Percentiles rank a stretch among this genome's conserved stretches.
These are phyloP conservation scores for Amphiprion clarkii DNA, from an alignment of 2,797 vertebrate genomes.

Conservation along the genomic window DNA sequence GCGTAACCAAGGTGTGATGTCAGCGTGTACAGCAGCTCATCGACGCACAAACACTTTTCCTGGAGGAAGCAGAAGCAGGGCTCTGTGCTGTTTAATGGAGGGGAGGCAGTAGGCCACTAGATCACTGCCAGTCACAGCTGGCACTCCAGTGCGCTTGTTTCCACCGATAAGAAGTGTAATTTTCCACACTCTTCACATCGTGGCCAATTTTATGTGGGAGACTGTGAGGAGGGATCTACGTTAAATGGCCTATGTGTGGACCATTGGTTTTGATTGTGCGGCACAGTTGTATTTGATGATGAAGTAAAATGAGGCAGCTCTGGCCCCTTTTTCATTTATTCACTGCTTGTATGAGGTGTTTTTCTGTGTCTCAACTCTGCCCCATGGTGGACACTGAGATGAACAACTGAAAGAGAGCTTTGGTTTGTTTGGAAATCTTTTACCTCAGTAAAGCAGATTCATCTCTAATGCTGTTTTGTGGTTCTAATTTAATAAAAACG, in stretches of 20 bases:
- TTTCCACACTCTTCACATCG: slow-evolving; percentile 42
- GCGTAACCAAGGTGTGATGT: slow-evolving; percentile 54
- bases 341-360: not conserved
- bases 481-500: not conserved
- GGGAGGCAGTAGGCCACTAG: slow-evolving; percentile 11
- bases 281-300: not conserved
- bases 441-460: not conserved
- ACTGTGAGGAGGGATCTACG: not conserved
- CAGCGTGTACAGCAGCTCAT: slow-evolving; percentile 29
- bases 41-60: slow-evolving; percentile 11
- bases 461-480: not conserved
- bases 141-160: slow-evolving; percentile 28
- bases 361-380: slow-evolving; percentile 67
- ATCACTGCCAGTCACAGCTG: slow-evolving; percentile 60
- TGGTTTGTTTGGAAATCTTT: not conserved
- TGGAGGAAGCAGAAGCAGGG: slow-evolving; percentile 29
- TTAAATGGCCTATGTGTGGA: not conserved
- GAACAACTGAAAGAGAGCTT: slow-evolving; percentile 17
- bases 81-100: slow-evolving; percentile 25
- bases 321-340: not conserved
- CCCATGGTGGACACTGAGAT: slow-evolving; percentile 64
- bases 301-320: not conserved
- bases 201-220: not conserved
- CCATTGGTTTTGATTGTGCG: not conserved
- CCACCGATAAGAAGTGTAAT: slow-evolving; percentile 53